Evolutionary conservation across 2,113 vertebrate species (phyloP), one percentile per base, ranked within the genome.

Genomic region (Nannobrachium achirus): DNA sequence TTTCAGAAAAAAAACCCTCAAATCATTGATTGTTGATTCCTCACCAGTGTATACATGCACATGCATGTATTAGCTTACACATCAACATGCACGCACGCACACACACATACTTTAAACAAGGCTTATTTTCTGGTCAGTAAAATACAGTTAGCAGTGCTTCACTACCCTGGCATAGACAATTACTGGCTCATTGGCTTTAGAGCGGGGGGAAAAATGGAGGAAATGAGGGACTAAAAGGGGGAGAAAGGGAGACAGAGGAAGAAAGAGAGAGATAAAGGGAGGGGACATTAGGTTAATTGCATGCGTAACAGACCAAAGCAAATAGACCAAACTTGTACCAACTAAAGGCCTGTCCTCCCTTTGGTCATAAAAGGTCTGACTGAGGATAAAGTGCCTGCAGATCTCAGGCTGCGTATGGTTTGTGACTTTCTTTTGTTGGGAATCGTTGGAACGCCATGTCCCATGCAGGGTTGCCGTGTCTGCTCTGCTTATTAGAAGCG

Each of bases 51-150:
- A 44, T 16, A 19, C 20, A 42, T 38, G 41, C 9, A 25, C n/a
- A 46, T 59, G 0, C 13, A 8, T 15, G 19, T 56, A 18, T 60
- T 13, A n/a, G 45, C 13, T 44, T 66, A 71, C 56, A 48, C 61
- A 48, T 45, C 59, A 9, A 42, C 55, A 55, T 10, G 42, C 57
- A 42, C 42, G 56, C 13, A 33, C 51, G 19, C 45, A 62, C 39
- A 15, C 14, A 60, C 8, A 51, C 66, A 66, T 70, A 33, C 25
- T 25, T 25, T 25, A 33, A 33, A 33, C 25, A 6, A 73, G 11
- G 50, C 65, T 79, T 79, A 70, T 80, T 80, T 86, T 71, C 72
- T 78, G 73, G 69, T 75, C 67, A 85, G 70, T 72, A 63, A 76
- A 79, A 75, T 78, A 49, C 42, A 33, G 44, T 85, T 78, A 78